A percentile compares a stretch with the other conserved stretches of the same genome.
Evolutionary conservation across 2,113 vertebrate species (phyloP).

Genomic region (Ceuthmochares aereus): DNA sequence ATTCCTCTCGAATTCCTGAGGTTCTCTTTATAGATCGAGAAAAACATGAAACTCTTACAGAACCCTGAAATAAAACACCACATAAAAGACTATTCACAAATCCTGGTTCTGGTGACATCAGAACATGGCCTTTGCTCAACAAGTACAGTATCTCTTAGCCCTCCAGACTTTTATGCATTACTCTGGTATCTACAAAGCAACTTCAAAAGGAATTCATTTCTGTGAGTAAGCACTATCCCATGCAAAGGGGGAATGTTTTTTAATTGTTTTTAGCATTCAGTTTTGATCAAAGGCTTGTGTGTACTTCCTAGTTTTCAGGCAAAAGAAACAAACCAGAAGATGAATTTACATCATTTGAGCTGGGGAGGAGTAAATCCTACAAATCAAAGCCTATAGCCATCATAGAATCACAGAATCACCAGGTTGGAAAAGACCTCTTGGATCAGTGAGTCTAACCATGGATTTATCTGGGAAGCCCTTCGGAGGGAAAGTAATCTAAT

Average conservation of each 20-base stretch:
- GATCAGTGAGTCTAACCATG: not conserved
- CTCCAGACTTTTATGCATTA: not conserved
- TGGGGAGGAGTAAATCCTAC: not conserved
- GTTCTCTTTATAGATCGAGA: not conserved
- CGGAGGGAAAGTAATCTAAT: not conserved
- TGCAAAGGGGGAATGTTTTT: constrained; percentile 5
- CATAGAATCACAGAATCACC: no score
- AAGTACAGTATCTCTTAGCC: constrained; percentile 14
- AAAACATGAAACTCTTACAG: not conserved
- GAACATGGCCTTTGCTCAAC: not conserved
- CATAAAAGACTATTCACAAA: constrained; percentile 54
- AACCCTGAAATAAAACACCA: not conserved
- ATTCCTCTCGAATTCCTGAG: not conserved
- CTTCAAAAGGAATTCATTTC: constrained; percentile 42
- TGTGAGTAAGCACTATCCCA: constrained; percentile 35
- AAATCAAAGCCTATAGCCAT: not conserved
- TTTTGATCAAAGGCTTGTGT: constrained; percentile 51
- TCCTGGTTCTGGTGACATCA: constrained; percentile 30
- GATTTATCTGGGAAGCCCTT: not conserved
- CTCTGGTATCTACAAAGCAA: constrained; percentile 19
- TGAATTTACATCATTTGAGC: constrained; percentile 39
- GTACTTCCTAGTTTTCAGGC: constrained; percentile 25
- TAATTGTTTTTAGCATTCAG: constrained; percentile 35
- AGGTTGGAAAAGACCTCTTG: no score
- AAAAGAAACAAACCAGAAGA: constrained; percentile 47